Base-by-base conservation (phyloP, 2,797 vertebrate species). In the Propithecus perrieri region DNA sequence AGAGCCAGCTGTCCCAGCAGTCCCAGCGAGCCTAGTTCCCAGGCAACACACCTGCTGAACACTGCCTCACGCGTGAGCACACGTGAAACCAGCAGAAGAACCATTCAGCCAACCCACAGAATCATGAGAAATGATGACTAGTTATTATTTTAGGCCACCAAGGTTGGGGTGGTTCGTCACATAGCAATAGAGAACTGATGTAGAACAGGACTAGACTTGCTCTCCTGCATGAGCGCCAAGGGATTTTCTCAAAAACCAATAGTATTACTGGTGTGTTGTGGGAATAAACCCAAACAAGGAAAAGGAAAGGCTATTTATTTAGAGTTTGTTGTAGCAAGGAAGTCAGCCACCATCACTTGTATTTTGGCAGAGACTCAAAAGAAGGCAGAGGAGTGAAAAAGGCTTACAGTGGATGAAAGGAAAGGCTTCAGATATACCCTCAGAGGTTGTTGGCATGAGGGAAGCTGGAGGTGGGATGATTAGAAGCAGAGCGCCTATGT, bases 301-400 rank as follows among this genome's bases (percentile, higher is more conserved):
- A 35, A 61, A 35, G 33, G 5, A 75, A 48, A 94, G 48, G 2
- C 15, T 61, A 0, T 46, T 48, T 69, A 30, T 38, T 55, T 18
- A 80, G 48, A 87, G 48, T 2, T 11, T 38, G 2, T 6, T 41
- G 28, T 14, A 85, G 10, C 13, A 81, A 79, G 55, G 11, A 15
- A 71, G 41, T 75, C n/a, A 76, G 41, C n/a, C 4, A 43, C 4
- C 17, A 83, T 76, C 69, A 88, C 12, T 55, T 84, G 14, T 20
- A 7, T 92, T 89, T 85, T 61, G 46, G 30, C 46, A 63, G 43
- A 76, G 28, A 33, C 18, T 85, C 41, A 63, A 92, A 76, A 81
- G 30, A 43, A 92, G 28, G 17, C 17, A 72, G 30, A 94, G 1
- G 41, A 72, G 46, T 26, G 26, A 11, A 24, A 59, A 85, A 67